These are phyloP conservation scores for Drosophila pachea DNA, from an alignment of 1,140 invertebrate genomes.

Conservation along the genomic window DNA sequence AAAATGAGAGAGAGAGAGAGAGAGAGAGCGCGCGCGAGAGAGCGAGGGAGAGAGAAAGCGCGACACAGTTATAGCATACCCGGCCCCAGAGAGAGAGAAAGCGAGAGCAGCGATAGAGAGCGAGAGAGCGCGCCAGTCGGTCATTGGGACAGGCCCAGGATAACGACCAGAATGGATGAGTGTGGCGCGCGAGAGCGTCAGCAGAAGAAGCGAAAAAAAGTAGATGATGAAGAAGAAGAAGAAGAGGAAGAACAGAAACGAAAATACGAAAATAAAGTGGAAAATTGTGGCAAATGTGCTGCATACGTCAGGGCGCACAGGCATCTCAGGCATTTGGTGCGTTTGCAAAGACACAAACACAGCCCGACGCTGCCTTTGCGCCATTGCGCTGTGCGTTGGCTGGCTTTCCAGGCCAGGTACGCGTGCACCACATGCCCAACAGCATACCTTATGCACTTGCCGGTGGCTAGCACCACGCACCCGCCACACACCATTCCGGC, in stretches of 20 bases:
- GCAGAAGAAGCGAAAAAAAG: slow-evolving; percentile 1
- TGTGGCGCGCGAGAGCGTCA: background rate
- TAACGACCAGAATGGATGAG: slow-evolving; percentile 8
- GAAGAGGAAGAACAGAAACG: background rate
- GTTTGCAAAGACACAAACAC: slow-evolving; percentile 20
- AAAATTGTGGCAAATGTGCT: slow-evolving; percentile 23
- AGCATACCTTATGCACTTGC: slow-evolving; percentile 6
- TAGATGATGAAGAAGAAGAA: no score
- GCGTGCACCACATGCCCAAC: slow-evolving; percentile 11
- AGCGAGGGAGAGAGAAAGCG: background rate
- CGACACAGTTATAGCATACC: background rate
- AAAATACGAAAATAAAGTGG: slow-evolving; percentile 3
- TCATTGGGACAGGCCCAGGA: slow-evolving; percentile 72
- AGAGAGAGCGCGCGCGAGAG: background rate
- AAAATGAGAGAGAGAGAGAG: no score
- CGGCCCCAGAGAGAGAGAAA: background rate
- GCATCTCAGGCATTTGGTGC: slow-evolving; percentile 20
- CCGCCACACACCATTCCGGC: background rate
- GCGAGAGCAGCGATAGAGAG: background rate
- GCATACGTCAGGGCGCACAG: slow-evolving; percentile 41
- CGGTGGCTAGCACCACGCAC: background rate
- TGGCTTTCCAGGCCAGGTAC: slow-evolving; percentile 11
- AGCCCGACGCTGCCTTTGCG: slow-evolving; percentile 6
- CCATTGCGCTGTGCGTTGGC: slow-evolving; percentile 13
- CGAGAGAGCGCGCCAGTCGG: slow-evolving; percentile 43